A percentile compares a stretch with the other conserved stretches of the same genome.
Conservation (phyloP, 2,113 vertebrate species). For the Hemicordylus capensis region DNA sequence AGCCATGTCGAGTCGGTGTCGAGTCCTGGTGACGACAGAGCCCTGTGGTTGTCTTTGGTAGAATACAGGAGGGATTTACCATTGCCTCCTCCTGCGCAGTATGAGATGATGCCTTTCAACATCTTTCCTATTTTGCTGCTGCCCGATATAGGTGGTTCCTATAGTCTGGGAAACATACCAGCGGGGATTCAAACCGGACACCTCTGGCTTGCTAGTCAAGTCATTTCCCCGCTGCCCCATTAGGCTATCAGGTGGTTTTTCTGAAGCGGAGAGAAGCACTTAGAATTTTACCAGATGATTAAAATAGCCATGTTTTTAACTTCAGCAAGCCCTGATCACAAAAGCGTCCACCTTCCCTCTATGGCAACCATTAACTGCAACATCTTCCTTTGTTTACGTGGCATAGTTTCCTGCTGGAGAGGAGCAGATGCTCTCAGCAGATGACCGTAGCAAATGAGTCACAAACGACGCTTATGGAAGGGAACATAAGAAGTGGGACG, state of each 20-base stretch:
- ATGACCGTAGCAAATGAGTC: constrained; percentile 28
- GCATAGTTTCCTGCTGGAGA: not conserved
- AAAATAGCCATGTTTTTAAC: not conserved
- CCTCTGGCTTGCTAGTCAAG: too few relatives aligned
- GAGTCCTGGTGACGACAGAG: too few relatives aligned
- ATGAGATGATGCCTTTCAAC: too few relatives aligned
- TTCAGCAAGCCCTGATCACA: not conserved
- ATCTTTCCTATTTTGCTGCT: too few relatives aligned
- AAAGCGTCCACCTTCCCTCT: not conserved
- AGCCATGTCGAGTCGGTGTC: too few relatives aligned
- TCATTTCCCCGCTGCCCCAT: too few relatives aligned
- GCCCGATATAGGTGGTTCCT: too few relatives aligned
- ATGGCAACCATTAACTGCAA: not conserved
- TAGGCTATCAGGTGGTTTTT: not conserved
- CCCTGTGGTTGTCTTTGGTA: too few relatives aligned
- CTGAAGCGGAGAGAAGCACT: not conserved
- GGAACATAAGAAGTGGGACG: not conserved
- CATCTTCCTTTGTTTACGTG: constrained; percentile 10
- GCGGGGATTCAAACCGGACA: too few relatives aligned
- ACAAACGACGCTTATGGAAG: constrained; percentile 23
- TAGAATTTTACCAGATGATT: not conserved
- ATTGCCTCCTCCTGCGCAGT: too few relatives aligned
- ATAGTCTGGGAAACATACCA: too few relatives aligned
- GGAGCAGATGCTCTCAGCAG: not conserved
- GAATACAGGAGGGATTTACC: too few relatives aligned